Base-by-base conservation (phyloP, 2,888 invertebrate species). In the Idaea dimidiata region DNA sequence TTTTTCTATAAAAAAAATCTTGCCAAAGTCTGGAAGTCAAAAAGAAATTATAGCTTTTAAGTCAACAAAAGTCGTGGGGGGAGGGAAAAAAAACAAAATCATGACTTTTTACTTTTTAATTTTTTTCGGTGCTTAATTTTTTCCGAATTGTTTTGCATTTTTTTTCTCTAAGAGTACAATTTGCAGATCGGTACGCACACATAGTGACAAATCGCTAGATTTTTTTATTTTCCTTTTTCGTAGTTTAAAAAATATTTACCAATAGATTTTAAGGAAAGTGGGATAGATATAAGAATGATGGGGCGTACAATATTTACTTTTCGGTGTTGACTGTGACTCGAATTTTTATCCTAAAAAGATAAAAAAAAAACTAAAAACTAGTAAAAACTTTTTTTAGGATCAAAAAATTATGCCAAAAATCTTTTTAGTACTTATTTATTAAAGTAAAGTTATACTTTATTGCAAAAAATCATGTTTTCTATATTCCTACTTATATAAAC, bases 11-110 rank as follows among this genome's bases (percentile, higher is more conserved):
- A 24, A 71, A 73, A 69, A 72, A 70, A 69, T 83, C 87, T 88
- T 88, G 88, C 88, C 88, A 88, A 88, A 88, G 86, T 81, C 66
- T 60, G 54, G 17, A 24, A 58, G 33, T 54, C 58, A 53, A 62
- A 61, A 63, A 59, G 58, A 61, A 63, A 65, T 63, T 60, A 61
- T 69, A 69, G 63, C 57, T 62, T 64, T 55, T 64, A 64, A 66
- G 63, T 54, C 16, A 3, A 24, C 24, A 58, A 58, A 62, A 58
- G 59, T 62, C 62, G 59, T 61, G 62, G 63, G 65, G 59, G 55
- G 33, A 62, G 66, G 67, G 65, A 62, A 62, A 63, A 70, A 59
- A 61, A n/a, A n/a, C n/a, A n/a, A 24, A 24, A 24, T 24, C 70
- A 71, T 74, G 71, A 73, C 72, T 72, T 67, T 54, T 68, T 67